phyloP scores from a whole-genome alignment of 2,113 vertebrate species.

The rabbit (Oryctolagus cuniculus) region mOryCun1.1 NC_091432.1:217168001-217168500 shows the following conservation, averaged over 20 bases:
- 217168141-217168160: not conserved
- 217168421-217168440: not conserved
- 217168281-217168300: not conserved
- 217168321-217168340: not conserved
- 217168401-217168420: not conserved
- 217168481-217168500: not conserved
- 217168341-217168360: not conserved
- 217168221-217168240: not conserved
- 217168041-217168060: not conserved
- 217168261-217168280: not conserved
- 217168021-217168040: not conserved
- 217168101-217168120: not conserved
- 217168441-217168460: not conserved
- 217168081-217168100: not conserved
- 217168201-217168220: not conserved
- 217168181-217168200: not conserved
- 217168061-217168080: not conserved
- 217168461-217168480: not conserved
- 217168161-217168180: not conserved
- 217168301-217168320: not conserved
- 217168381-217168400: not conserved
- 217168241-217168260: not conserved
- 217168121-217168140: not conserved
- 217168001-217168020: too few species aligned
- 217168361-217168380: fast-evolving